Conservation (phyloP, 2,113 vertebrate species). For the Spilogale gracilis region DNA sequence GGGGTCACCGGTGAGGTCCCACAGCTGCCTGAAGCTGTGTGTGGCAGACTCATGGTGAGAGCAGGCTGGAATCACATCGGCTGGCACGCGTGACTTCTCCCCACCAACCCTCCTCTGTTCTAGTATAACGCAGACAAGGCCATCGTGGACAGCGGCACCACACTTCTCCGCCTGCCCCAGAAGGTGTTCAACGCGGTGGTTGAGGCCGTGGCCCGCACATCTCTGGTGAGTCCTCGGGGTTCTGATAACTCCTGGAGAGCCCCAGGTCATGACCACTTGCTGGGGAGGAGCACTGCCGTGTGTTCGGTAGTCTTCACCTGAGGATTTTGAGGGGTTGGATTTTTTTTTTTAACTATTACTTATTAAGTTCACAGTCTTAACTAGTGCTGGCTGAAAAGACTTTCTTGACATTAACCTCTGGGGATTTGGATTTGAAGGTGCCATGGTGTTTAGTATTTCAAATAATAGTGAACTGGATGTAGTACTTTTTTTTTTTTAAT, state of each 20-base stretch:
- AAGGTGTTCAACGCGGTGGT: conserved; percentile 96
- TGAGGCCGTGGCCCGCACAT: conserved; percentile 92
- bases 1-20: rapidly evolving
- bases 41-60: rapidly evolving
- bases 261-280: rapidly evolving
- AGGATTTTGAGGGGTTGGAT: rapidly evolving
- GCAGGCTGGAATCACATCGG: neutral
- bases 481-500: neutral
- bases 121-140: conserved; percentile 98
- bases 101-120: neutral
- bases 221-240: conserved; percentile 89
- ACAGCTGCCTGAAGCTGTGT: rapidly evolving
- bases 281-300: rapidly evolving
- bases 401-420: neutral
- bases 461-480: neutral
- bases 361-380: neutral
- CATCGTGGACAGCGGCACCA: conserved; percentile 99
- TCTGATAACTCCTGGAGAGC: rapidly evolving
- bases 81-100: rapidly evolving
- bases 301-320: rapidly evolving
- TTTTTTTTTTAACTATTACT: neutral
- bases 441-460: neutral
- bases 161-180: conserved; percentile 95
- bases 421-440: neutral
- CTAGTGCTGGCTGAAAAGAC: too few relatives aligned